Conservation (phyloP, 53 echinoderm and acorn worm genomes). For the Pentamera pediparva region DNA sequence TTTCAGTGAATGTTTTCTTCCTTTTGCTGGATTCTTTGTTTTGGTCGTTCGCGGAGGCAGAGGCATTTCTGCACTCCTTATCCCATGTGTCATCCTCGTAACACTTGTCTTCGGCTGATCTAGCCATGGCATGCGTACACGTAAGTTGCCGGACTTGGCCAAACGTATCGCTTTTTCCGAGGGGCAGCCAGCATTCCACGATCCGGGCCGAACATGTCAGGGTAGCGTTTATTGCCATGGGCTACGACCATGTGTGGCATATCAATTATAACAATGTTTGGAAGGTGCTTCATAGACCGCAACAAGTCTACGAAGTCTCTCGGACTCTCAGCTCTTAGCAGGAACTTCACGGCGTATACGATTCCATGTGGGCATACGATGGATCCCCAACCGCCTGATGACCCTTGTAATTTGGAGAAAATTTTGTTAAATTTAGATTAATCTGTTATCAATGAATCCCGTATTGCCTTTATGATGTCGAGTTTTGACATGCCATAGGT, state of each 20-base stretch:
- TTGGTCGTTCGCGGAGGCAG: background rate
- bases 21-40: background rate
- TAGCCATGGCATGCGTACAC: background rate
- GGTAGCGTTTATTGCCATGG: slow-evolving; percentile 12
- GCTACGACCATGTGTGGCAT: slow-evolving; percentile 30
- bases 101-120: background rate
- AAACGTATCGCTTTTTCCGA: background rate
- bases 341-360: slow-evolving; percentile 6
- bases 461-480: background rate
- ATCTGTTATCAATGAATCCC: slow-evolving; percentile 6
- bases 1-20: background rate
- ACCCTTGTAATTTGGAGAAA: slow-evolving; percentile 11
- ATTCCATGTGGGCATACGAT: slow-evolving; percentile 21
- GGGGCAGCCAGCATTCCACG: slow-evolving; percentile 4
- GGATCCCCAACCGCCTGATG: slow-evolving; percentile 19
- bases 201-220: background rate
- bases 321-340: slow-evolving; percentile 16
- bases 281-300: background rate
- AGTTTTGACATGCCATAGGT: background rate
- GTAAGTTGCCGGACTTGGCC: background rate
- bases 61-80: too few species aligned
- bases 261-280: slow-evolving; percentile 12
- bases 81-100: too few species aligned
- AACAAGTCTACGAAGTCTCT: slow-evolving; percentile 10
- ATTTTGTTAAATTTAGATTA: slow-evolving; percentile 6